Conservation (phyloP, 2,113 vertebrate genomes). For the Atractosteus spatula region DNA sequence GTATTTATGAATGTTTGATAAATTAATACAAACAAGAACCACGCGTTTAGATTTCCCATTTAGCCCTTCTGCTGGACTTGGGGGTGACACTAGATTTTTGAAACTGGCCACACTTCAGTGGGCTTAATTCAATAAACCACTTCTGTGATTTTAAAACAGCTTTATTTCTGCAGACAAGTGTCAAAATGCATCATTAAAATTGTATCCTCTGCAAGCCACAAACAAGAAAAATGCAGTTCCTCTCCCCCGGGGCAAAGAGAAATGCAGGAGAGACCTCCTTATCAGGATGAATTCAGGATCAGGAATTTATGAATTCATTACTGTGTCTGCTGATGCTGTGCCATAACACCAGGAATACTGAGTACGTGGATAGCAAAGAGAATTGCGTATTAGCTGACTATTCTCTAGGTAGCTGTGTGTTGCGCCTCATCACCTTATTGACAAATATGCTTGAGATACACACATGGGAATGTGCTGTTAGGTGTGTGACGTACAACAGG, state of each 20-base stretch:
- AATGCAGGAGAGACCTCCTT: not conserved
- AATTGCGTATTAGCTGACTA: not conserved
- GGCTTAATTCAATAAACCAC: too few relatives aligned
- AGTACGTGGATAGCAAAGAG: not conserved
- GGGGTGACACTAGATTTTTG: too few relatives aligned
- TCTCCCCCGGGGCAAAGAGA: not conserved
- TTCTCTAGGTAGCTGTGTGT: not conserved
- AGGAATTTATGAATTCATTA: not conserved
- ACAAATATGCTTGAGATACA: too few relatives aligned
- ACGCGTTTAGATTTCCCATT: too few relatives aligned
- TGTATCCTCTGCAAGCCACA: constrained; percentile 7
- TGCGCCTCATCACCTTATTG: too few relatives aligned
- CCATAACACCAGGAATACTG: not conserved
- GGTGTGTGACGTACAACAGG: not conserved
- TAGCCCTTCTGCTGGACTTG: too few relatives aligned
- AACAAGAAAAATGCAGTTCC: not conserved
- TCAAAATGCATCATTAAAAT: not conserved
- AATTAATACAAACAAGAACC: too few relatives aligned
- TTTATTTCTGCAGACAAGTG: too few relatives aligned
- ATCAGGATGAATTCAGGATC: too few relatives aligned
- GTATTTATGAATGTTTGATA: too few relatives aligned
- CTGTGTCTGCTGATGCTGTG: not conserved
- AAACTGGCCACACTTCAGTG: too few relatives aligned
- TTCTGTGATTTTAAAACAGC: too few relatives aligned
- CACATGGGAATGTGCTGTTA: not conserved